Conservation (phyloP, 1,140 invertebrate species). For the Saccostrea echinata region DNA sequence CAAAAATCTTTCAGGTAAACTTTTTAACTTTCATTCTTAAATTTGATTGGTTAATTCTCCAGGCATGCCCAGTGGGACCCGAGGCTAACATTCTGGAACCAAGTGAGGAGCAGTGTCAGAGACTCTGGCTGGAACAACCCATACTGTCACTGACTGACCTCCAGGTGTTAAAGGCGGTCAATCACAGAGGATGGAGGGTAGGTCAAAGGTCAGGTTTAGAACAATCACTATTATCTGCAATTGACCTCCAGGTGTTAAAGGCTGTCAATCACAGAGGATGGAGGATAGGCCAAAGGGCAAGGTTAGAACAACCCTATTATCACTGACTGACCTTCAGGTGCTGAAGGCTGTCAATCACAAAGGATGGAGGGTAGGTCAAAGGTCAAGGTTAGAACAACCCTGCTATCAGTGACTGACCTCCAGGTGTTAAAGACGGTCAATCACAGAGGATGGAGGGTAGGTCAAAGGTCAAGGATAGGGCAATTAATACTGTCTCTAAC, state of each 20-base stretch:
- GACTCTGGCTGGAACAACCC: conserved; percentile 96
- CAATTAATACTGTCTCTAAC: conserved; percentile 90
- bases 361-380: neutral
- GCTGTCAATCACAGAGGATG: conserved; percentile 93
- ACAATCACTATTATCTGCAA: neutral
- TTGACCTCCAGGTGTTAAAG: too few relatives aligned
- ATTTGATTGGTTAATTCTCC: conserved; percentile 21
- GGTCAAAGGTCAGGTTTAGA: conserved; percentile 4
- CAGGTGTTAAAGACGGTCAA: too few relatives aligned
- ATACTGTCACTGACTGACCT: conserved; percentile 95
- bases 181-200: conserved; percentile 93
- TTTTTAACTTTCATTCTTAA: too few relatives aligned
- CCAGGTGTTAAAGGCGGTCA: conserved; percentile 91
- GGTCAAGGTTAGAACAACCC: neutral
- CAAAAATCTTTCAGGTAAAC: too few relatives aligned
- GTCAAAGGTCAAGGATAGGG: neutral
- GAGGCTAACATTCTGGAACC: conserved; percentile 97
- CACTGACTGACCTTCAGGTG: conserved; percentile 91
- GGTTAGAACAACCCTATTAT: conserved; percentile 85
- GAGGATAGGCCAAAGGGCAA: conserved; percentile 82
- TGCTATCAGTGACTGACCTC: conserved; percentile 94
- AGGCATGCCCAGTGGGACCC: conserved; percentile 86
- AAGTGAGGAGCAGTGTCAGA: conserved; percentile 92
- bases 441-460: conserved; percentile 93
- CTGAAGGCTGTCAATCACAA: too few relatives aligned